Evolutionary conservation across 1,140 invertebrate species (phyloP).

Genomic region (Hylyphantes graminicola): DNA sequence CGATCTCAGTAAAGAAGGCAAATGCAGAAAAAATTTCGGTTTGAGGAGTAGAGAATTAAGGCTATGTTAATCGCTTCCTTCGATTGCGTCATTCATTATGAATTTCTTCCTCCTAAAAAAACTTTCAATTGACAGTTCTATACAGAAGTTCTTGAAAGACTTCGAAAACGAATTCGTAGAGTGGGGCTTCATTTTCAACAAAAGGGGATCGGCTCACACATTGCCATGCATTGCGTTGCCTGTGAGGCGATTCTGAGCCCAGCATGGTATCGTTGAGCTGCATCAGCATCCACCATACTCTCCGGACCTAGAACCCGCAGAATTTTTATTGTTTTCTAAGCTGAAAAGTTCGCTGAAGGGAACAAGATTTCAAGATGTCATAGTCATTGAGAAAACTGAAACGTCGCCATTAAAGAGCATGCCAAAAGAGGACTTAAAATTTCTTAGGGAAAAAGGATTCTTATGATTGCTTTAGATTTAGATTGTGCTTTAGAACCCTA

Average conservation of each 20-base stretch:
- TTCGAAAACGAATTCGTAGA: not conserved
- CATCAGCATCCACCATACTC: too few species aligned
- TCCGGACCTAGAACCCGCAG: too few species aligned
- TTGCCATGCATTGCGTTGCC: too few species aligned
- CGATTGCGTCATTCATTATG: not conserved
- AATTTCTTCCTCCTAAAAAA: not conserved
- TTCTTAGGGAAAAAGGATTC: not conserved
- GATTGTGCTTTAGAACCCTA: too few species aligned
- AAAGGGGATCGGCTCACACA: too few species aligned
- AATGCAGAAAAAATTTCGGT: conserved; percentile 6
- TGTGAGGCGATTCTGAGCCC: too few species aligned
- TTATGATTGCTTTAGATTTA: too few species aligned
- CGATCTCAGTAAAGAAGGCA: not conserved
- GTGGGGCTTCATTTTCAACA: too few species aligned
- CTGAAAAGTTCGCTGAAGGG: too few species aligned
- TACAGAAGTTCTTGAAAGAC: not conserved
- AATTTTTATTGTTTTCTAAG: too few species aligned
- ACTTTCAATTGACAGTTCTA: not conserved
- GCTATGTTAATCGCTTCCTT: conserved; percentile 18
- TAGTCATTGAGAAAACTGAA: not conserved
- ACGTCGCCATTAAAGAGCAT: not conserved
- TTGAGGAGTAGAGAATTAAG: not conserved
- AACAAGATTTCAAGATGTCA: too few species aligned
- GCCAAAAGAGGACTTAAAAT: not conserved
- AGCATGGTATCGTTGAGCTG: too few species aligned